Base-by-base conservation (phyloP, 1,140 invertebrate genomes). In the Heliconius eleuchia region DNA sequence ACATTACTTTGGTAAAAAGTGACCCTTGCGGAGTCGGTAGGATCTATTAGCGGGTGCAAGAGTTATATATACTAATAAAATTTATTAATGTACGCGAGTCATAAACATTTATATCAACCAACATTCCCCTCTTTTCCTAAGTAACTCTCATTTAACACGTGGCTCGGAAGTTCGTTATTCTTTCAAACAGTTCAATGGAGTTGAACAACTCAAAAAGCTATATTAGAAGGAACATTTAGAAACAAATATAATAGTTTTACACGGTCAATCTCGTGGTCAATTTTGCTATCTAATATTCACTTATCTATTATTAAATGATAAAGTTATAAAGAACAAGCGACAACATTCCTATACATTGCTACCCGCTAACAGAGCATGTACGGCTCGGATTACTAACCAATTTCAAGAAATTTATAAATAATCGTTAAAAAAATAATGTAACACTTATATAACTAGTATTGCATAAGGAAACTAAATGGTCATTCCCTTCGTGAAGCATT, bases 361-460 rank as follows among this genome's bases (percentile, higher is more conserved):
- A 82, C 84, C 77, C 84, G 84, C 84, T 83, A 84, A 84, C 80
- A 86, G 85, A 82, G 79, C 85, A 52, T 79, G 75, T 82, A 80
- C 77, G 80, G 83, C 80, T 84, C 80, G 80, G 84, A 82, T 83
- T 75, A 83, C 80, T 81, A 85, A 81, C 80, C 80, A 84, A 77
- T 80, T 84, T 83, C 81, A 84, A 85, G 82, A 83, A 81, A 80
- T 84, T 84, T 83, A 93, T 92, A 92, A 93, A 92, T 92, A 92
- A 89, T 90, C 86, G 89, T 92, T 34, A 86, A 85, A 94, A 92
- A 93, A 95, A 92, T 89, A 94, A 94, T 91, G 90, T 92, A 95
- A 95, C 92, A 94, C 92, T 95, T 95, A 95, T 80, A 89, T 80
- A 89, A 82, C 94, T 94, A 95, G 89, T 94, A 95, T 94, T 95